Conservation (phyloP, 2,113 vertebrate genomes). For the Carettochelys insculpta region DNA sequence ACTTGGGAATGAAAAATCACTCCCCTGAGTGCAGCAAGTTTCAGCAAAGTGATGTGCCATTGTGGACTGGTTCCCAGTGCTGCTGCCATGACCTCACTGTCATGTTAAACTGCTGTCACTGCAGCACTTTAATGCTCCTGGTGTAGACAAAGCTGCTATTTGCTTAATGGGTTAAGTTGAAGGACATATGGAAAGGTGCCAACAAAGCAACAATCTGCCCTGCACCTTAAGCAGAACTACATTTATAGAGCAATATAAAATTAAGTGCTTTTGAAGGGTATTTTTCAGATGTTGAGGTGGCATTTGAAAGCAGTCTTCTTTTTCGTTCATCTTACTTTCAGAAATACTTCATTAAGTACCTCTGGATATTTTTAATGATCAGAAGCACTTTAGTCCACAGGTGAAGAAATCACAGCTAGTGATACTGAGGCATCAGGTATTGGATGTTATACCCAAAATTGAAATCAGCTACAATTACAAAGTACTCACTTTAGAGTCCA, state of each 20-base stretch:
- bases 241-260: neutral
- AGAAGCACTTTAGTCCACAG: neutral
- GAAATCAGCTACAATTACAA: neutral
- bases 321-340: neutral
- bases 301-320: neutral
- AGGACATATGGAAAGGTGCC: neutral
- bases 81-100: too few relatives aligned
- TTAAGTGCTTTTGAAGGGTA: neutral
- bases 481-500: neutral
- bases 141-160: too few relatives aligned
- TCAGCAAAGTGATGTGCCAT: too few relatives aligned
- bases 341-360: neutral
- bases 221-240: neutral
- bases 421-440: fast-evolving
- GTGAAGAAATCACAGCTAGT: neutral
- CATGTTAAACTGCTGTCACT: too few relatives aligned
- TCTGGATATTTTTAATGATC: neutral
- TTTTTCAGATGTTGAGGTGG: neutral
- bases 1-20: too few relatives aligned
- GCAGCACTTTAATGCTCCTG: too few relatives aligned
- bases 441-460: neutral
- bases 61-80: too few relatives aligned
- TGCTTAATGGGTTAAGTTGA: neutral
- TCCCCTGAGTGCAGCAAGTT: too few relatives aligned
- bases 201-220: neutral